phyloP scores from a whole-genome alignment of 23 tunicate genomes.

The Ciona savignyi region DNA sequence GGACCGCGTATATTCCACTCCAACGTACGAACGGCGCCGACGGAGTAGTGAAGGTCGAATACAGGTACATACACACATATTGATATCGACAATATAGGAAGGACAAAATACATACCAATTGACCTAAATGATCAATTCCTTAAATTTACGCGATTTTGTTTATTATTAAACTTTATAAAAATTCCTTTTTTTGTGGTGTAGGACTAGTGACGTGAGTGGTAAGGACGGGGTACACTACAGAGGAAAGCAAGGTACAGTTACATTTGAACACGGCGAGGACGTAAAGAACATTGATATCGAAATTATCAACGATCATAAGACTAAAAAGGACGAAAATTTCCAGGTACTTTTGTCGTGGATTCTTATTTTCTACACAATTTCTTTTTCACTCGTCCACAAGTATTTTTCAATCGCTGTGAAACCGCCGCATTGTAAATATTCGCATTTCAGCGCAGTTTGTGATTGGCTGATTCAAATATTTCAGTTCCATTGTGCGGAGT shows the following conservation, averaged over 20 bases:
- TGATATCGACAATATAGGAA: too few relatives aligned
- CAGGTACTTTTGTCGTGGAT: too few relatives aligned
- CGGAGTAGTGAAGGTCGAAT: constrained; percentile 68
- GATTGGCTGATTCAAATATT: too few relatives aligned
- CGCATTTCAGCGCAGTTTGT: too few relatives aligned
- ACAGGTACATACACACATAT: too few relatives aligned
- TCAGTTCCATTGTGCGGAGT: too few relatives aligned
- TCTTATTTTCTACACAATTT: too few relatives aligned
- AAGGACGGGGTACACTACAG: constrained; percentile 77
- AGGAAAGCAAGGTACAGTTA: constrained; percentile 61
- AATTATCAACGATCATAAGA: constrained; percentile 82
- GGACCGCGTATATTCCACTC: constrained; percentile 71
- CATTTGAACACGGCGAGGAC: constrained; percentile 89
- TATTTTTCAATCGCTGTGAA: not conserved
- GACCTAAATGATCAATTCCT: too few relatives aligned
- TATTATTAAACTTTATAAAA: too few relatives aligned
- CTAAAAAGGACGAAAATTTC: constrained; percentile 90
- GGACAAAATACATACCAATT: too few relatives aligned
- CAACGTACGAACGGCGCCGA: constrained; percentile 86
- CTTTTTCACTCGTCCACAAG: not conserved
- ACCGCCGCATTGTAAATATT: not conserved
- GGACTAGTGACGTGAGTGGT: constrained; percentile 53
- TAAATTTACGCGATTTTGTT: too few relatives aligned
- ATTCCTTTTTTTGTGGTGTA: too few relatives aligned
- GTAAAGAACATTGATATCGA: constrained; percentile 63